These are phyloP conservation scores for Mugil cephalus DNA, from an alignment of 2,113 vertebrate species.

Conservation along the genomic window DNA sequence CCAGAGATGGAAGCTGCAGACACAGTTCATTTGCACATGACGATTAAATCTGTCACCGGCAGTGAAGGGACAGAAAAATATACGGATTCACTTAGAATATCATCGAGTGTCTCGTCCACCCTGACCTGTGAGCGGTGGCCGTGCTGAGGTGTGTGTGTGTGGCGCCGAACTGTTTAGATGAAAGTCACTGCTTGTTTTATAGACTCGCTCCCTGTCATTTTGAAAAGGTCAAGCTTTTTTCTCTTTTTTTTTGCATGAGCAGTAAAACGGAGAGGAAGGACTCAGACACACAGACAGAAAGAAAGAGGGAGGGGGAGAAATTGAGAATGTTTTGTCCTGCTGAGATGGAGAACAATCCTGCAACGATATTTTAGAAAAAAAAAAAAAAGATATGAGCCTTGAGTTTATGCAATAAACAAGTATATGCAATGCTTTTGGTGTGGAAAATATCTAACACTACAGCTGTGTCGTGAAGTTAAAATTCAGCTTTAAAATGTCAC, in stretches of 20 bases:
- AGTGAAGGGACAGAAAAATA: constrained; percentile 42
- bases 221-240: constrained; percentile 69
- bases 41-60: constrained; percentile 29
- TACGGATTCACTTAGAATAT: constrained; percentile 44
- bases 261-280: constrained; percentile 18
- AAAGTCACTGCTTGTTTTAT: constrained; percentile 64
- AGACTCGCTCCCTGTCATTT: constrained; percentile 58
- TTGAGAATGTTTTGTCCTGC: not conserved
- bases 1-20: not conserved
- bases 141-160: constrained; percentile 20
- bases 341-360: not conserved
- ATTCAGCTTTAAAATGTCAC: no score
- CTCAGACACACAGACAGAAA: not conserved
- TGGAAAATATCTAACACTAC: no score
- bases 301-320: no score
- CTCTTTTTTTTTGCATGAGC: constrained; percentile 31
- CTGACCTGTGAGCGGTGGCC: not conserved
- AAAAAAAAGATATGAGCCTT: no score
- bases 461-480: no score
- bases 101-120: constrained; percentile 5
- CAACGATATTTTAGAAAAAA: not conserved
- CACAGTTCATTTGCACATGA: constrained; percentile 20
- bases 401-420: no score
- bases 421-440: no score
- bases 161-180: constrained; percentile 46